Evolutionary conservation across 2,888 invertebrate genomes (phyloP).

Genomic region (Amphimallon solstitiale): DNA sequence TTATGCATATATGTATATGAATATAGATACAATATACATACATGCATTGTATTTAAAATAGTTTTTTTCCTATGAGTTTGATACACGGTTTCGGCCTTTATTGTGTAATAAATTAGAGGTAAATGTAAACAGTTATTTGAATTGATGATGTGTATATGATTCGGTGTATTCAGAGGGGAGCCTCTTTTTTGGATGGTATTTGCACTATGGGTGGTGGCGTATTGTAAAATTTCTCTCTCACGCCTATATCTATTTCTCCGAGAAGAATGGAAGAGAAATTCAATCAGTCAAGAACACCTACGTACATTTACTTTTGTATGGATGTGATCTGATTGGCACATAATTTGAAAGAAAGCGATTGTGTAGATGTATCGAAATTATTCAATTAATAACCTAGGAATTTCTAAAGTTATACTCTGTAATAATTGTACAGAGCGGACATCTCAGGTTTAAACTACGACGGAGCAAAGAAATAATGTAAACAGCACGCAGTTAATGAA

Average conservation of each 20-base stretch:
- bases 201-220: constrained; percentile 5
- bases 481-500: too few species aligned
- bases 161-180: not conserved
- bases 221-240: not conserved
- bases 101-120: constrained; percentile 30
- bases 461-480: too few species aligned
- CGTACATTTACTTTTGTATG: too few species aligned
- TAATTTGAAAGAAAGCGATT: too few species aligned
- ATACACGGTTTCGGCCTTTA: not conserved
- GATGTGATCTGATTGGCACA: too few species aligned
- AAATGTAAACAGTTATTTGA: constrained; percentile 33
- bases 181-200: not conserved
- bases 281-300: too few species aligned
- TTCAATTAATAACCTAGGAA: too few species aligned
- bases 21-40: not conserved
- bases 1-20: not conserved
- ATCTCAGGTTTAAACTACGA: too few species aligned
- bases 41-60: constrained; percentile 26
- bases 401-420: too few species aligned
- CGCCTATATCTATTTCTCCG: not conserved
- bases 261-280: too few species aligned
- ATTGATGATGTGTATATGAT: constrained; percentile 24
- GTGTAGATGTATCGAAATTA: too few species aligned
- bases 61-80: constrained; percentile 10
- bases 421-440: too few species aligned